Percentiles rank a stretch among this genome's conserved stretches.
Evolutionary conservation across 1,140 invertebrate genomes (phyloP).

Genomic region (Yoshiicerus persimilis): DNA sequence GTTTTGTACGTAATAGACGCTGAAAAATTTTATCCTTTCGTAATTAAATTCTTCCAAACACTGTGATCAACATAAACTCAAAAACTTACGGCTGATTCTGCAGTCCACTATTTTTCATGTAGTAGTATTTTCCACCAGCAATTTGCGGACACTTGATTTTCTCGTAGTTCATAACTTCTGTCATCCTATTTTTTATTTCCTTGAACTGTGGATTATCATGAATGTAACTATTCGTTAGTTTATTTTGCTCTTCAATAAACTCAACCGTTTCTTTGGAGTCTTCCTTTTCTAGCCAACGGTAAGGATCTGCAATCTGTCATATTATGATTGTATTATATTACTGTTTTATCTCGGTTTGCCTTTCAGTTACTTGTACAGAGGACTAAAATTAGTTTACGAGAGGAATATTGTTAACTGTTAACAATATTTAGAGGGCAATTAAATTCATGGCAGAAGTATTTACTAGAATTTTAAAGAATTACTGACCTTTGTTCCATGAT

Average conservation of each 20-base stretch:
- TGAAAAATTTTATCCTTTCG: no score
- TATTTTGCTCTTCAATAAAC: slow-evolving; percentile 91
- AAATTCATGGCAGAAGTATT: no score
- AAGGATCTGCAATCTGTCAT: slow-evolving; percentile 80
- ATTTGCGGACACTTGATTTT: slow-evolving; percentile 86
- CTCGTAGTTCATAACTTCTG: slow-evolving; percentile 91
- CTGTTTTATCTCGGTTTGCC: no score
- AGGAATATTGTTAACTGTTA: no score
- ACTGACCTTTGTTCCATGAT: no score
- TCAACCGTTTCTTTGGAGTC: slow-evolving; percentile 85
- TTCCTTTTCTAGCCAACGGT: slow-evolving; percentile 95
- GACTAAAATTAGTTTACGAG: no score
- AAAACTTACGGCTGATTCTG: slow-evolving; percentile 83
- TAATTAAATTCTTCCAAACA: background rate
- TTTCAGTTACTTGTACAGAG: no score
- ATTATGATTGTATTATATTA: background rate
- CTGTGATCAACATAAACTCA: no score
- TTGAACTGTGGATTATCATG: slow-evolving; percentile 70
- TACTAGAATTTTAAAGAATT: no score
- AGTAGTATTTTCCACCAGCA: slow-evolving; percentile 81
- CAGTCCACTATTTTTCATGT: slow-evolving; percentile 89
- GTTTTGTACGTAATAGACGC: slow-evolving; percentile 86
- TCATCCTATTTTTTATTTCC: slow-evolving; percentile 74
- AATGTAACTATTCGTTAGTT: slow-evolving; percentile 81
- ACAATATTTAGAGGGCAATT: no score